These are phyloP conservation scores for Oophaga sylvatica DNA, from an alignment of 2,797 vertebrate genomes.

Conservation along the genomic window DNA sequence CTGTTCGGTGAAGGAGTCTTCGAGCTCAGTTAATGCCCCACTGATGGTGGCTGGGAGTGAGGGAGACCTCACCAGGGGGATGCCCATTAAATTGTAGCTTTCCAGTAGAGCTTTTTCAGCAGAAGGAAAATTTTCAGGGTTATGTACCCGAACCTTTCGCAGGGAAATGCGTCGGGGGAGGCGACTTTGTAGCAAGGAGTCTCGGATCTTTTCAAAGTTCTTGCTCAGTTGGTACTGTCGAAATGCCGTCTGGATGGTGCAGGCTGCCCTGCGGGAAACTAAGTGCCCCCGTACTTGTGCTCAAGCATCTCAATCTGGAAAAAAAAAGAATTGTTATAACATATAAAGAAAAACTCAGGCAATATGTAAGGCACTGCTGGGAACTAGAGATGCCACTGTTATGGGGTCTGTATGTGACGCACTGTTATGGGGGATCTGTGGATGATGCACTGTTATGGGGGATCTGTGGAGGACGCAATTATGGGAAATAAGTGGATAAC, in stretches of 20 bases:
- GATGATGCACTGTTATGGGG: not conserved
- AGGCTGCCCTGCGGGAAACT: slow-evolving; percentile 91
- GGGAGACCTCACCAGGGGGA: slow-evolving; percentile 88
- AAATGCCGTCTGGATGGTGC: slow-evolving; percentile 97
- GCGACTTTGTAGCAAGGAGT: slow-evolving; percentile 94
- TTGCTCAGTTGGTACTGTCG: slow-evolving; percentile 99
- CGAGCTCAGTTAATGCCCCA: slow-evolving; percentile 90
- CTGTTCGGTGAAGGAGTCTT: slow-evolving; percentile 97
- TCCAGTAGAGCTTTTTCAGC: slow-evolving; percentile 91
- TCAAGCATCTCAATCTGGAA: slow-evolving; percentile 97
- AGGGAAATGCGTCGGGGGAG: slow-evolving; percentile 93
- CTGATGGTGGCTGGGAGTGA: slow-evolving; percentile 87
- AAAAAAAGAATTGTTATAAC: slow-evolving; percentile 22
- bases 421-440: not conserved
- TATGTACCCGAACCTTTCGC: slow-evolving; percentile 88
- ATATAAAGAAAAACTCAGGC: not conserved
- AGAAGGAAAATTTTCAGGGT: slow-evolving; percentile 85
- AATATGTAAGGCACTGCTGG: too few species aligned
- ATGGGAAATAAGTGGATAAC: not conserved
- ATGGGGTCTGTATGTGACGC: not conserved
- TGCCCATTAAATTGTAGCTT: slow-evolving; percentile 87
- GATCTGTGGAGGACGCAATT: not conserved
- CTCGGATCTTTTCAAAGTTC: slow-evolving; percentile 98
- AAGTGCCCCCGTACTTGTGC: slow-evolving; percentile 97
- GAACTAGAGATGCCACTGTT: not conserved